These are phyloP conservation scores for Microcebus lehilahytsara DNA, from an alignment of 2,113 vertebrate species.

Conservation along the genomic window DNA sequence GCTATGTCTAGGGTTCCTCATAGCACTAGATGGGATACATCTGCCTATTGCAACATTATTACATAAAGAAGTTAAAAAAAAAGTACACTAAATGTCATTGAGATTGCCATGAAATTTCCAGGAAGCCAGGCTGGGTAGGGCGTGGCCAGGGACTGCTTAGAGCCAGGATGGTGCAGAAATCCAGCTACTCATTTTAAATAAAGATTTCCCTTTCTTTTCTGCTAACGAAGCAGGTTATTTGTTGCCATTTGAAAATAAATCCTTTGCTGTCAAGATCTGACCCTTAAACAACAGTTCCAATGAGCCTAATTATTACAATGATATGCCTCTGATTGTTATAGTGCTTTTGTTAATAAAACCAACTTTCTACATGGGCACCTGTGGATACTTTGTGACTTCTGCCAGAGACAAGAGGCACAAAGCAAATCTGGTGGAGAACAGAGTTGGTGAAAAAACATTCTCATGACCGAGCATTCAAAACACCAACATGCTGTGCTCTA, in stretches of 20 bases:
- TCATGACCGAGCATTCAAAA: neutral
- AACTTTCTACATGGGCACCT: neutral
- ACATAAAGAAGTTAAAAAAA: neutral
- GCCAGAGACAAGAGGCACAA: neutral
- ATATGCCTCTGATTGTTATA: neutral
- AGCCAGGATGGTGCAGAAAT: neutral
- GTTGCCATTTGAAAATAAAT: slow-evolving; percentile 68
- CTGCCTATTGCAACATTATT: neutral
- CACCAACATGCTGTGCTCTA: neutral
- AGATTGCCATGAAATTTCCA: neutral
- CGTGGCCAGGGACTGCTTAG: neutral
- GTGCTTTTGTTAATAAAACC: neutral
- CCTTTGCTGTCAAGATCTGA: slow-evolving; percentile 61
- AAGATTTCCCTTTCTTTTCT: slow-evolving; percentile 58
- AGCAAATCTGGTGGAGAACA: too few relatives aligned
- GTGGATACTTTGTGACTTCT: neutral
- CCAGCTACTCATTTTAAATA: slow-evolving; percentile 62
- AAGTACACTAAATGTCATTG: neutral
- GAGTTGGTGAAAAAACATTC: neutral
- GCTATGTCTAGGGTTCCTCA: neutral
- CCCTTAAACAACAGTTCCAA: slow-evolving; percentile 68
- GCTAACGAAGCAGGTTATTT: slow-evolving; percentile 75
- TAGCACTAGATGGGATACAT: neutral
- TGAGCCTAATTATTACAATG: slow-evolving; percentile 25
- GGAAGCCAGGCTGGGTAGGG: neutral